phyloP scores from a whole-genome alignment of 2,888 invertebrate species.

The Sphaerophoria taeniata region DNA sequence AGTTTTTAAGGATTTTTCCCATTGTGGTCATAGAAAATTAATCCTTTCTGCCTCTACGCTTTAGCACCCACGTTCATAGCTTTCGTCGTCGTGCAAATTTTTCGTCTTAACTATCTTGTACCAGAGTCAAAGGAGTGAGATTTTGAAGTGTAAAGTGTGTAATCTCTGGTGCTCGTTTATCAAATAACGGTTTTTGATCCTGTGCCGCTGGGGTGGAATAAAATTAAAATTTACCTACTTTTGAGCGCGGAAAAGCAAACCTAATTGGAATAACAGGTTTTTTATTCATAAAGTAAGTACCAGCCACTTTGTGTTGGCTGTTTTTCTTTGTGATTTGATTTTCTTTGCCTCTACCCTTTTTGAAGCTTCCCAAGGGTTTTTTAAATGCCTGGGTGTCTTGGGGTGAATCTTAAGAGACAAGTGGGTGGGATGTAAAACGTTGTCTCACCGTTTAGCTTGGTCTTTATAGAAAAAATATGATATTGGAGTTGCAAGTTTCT shows the following conservation, averaged over 20 bases:
- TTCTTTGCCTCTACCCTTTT: not conserved
- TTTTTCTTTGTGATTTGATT: not conserved
- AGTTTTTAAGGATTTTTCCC: conserved; percentile 58
- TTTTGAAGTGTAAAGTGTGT: conserved; percentile 60
- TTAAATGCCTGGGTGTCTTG: conserved; percentile 24
- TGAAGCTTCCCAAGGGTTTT: not conserved
- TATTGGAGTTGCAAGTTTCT: too few species aligned
- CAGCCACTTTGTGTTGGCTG: conserved; percentile 6
- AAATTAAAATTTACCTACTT: conserved; percentile 38
- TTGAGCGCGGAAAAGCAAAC: conserved; percentile 64
- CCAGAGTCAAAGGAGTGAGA: conserved; percentile 7
- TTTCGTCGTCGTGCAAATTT: not conserved
- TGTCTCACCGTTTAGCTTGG: too few species aligned
- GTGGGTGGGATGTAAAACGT: too few species aligned
- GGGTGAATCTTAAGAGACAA: too few species aligned
- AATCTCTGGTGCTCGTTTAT: conserved; percentile 51
- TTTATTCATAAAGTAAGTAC: conserved; percentile 61
- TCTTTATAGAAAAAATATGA: too few species aligned
- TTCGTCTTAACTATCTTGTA: not conserved
- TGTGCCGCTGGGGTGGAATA: conserved; percentile 58
- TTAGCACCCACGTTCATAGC: not conserved
- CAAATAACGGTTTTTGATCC: conserved; percentile 47
- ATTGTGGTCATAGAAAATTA: conserved; percentile 38
- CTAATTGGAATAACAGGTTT: conserved; percentile 65
- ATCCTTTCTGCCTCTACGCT: not conserved